phyloP scores from a whole-genome alignment of 2,888 invertebrate genomes.

The Eupithecia abbreviata region DNA sequence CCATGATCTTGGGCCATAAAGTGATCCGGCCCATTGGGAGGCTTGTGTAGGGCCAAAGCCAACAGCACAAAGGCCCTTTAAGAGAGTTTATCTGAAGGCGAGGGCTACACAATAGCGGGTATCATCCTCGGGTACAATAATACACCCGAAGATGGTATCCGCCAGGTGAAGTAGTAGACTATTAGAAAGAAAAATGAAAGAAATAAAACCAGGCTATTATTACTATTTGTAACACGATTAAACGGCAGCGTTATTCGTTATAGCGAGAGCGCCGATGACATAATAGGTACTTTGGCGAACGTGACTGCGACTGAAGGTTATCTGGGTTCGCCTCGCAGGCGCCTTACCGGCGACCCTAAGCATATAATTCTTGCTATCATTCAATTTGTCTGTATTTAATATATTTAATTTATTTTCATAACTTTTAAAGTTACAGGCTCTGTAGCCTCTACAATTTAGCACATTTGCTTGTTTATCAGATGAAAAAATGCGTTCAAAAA shows the following conservation, averaged over 20 bases:
- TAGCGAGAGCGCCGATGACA: neutral
- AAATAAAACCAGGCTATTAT: no score
- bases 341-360: neutral
- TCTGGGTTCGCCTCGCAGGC: neutral
- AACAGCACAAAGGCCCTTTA: no score
- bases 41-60: no score
- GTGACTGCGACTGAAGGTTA: neutral
- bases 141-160: no score
- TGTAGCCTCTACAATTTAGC: neutral
- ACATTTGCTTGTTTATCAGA: neutral
- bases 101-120: no score
- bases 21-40: no score
- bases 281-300: neutral
- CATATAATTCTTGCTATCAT: neutral
- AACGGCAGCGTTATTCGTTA: slow-evolving; percentile 1
- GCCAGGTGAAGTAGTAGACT: no score
- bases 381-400: neutral
- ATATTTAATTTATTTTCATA: neutral
- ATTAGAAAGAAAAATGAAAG: no score
- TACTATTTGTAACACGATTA: neutral
- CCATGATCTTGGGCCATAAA: no score
- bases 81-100: no score
- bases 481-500: neutral
- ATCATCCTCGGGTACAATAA: no score
- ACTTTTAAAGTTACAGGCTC: neutral